Base-by-base conservation (phyloP, 2,113 vertebrate species). In the Crotalus helleri region DNA sequence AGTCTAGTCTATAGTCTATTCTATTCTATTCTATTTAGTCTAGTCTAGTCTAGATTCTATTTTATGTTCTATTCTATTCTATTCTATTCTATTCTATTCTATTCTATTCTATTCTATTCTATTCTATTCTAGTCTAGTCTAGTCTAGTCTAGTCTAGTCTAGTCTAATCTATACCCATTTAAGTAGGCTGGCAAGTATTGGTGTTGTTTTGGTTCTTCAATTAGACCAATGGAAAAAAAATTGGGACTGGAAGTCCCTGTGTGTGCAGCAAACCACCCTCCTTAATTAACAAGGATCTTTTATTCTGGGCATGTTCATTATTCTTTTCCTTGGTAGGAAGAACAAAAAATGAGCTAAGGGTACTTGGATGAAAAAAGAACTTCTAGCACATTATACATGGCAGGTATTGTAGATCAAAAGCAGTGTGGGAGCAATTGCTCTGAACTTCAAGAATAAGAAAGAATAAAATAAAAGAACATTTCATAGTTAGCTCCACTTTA, bases 201-300 rank as follows among this genome's bases (percentile, higher is more conserved):
- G 9, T 39, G n/a, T 21, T 39, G 2, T 44, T 44, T 11, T 58
- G 54, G 33, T 58, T 24, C 88, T 89, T 89, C 21, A 44, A n/a
- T 89, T 89, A 58, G 11, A 61, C 97, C 97, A 96, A 97, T 95
- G 97, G 24, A 10, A 3, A 95, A 94, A 95, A 87, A 96, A 95
- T 55, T 97, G 95, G 97, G 96, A 96, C 97, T 89, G 89, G 95
- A 61, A 94, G 91, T 95, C 93, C 94, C 96, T 95, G 92, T 88
- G 94, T 90, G 94, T 95, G 97, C 95, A 96, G 94, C 90, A 97
- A 97, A 97, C 95, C 96, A 97, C 95, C 95, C 94, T 17, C 96
- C 97, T 97, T 97, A 23, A 97, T 98, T 97, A 97, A 97, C 96
- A 97, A 96, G 96, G 96, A 97, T 94, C 93, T 94, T 97, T 97